Percentiles rank a stretch among this genome's conserved stretches.
phyloP scores from a whole-genome alignment of 92 coral and sea anemone genomes.

The Micromussa lordhowensis region DNA sequence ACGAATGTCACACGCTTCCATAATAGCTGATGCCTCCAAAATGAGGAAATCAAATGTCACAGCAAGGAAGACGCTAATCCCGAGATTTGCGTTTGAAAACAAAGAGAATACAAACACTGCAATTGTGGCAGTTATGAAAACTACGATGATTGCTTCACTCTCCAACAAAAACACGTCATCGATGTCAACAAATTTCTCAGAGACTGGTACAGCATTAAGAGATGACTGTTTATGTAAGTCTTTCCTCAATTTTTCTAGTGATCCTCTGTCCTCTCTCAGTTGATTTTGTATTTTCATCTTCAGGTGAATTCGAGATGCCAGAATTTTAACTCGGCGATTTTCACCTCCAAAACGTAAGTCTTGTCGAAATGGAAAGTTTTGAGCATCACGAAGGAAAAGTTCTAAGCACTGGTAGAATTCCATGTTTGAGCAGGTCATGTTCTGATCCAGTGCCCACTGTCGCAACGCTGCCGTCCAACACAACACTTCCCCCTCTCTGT shows the following conservation, averaged over 20 bases:
- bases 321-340: neutral
- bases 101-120: neutral
- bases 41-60: slow-evolving; percentile 13
- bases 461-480: slow-evolving; percentile 60
- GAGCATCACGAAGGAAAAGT: slow-evolving; percentile 16
- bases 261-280: neutral
- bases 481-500: slow-evolving; percentile 1
- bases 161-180: slow-evolving; percentile 27
- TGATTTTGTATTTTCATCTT: slow-evolving; percentile 1
- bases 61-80: neutral
- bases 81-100: neutral
- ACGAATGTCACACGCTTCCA: slow-evolving; percentile 3
- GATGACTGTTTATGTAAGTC: neutral
- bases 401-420: slow-evolving; percentile 45
- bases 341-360: slow-evolving; percentile 32
- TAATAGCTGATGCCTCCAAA: slow-evolving; percentile 16
- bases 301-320: slow-evolving; percentile 50
- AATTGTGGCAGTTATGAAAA: neutral
- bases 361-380: neutral
- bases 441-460: slow-evolving; percentile 36
- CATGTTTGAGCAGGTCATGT: slow-evolving; percentile 32
- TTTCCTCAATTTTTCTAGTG: neutral
- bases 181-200: neutral
- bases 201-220: neutral
- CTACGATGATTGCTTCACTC: neutral